These are phyloP conservation scores for Coregonus clupeaformis DNA, from an alignment of 2,113 vertebrate species.

Conservation along the genomic window DNA sequence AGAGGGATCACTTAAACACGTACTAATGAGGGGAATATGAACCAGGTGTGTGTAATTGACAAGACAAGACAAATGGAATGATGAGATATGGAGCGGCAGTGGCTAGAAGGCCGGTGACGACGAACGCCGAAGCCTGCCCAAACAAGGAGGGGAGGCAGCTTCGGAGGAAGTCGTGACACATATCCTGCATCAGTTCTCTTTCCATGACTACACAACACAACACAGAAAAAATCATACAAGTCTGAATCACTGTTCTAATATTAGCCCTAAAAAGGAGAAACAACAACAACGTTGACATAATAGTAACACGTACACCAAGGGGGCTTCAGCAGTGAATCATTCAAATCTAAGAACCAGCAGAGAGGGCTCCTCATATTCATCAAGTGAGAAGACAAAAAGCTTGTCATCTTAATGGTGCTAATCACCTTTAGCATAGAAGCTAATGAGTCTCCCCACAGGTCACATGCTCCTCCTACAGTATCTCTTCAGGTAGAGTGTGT, in stretches of 20 bases:
- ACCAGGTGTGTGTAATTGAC: too few relatives aligned
- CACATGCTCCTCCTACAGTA: slow-evolving; percentile 41
- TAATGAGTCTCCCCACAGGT: slow-evolving; percentile 58
- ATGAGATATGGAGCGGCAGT: too few relatives aligned
- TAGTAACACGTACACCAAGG: not conserved
- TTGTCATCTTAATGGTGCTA: slow-evolving; percentile 58
- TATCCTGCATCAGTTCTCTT: not conserved
- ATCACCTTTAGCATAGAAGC: slow-evolving; percentile 60
- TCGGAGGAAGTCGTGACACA: too few relatives aligned
- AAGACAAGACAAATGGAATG: too few relatives aligned
- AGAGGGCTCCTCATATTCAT: slow-evolving; percentile 18
- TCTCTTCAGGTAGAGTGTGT: slow-evolving; percentile 5
- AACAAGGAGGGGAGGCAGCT: too few relatives aligned
- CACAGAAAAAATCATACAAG: slow-evolving; percentile 32
- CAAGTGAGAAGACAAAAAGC: slow-evolving; percentile 40
- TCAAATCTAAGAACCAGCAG: slow-evolving; percentile 33
- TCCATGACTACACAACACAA: slow-evolving; percentile 32
- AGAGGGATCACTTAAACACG: too few relatives aligned
- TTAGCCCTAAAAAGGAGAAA: slow-evolving; percentile 21
- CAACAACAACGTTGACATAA: slow-evolving; percentile 36
- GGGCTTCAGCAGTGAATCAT: not conserved
- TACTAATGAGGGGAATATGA: too few relatives aligned
- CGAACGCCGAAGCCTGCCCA: too few relatives aligned
- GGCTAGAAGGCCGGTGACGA: too few relatives aligned
- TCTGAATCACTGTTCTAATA: slow-evolving; percentile 45